These are phyloP conservation scores for Chrysolina americana DNA, from an alignment of 2,888 invertebrate species.

Conservation along the genomic window DNA sequence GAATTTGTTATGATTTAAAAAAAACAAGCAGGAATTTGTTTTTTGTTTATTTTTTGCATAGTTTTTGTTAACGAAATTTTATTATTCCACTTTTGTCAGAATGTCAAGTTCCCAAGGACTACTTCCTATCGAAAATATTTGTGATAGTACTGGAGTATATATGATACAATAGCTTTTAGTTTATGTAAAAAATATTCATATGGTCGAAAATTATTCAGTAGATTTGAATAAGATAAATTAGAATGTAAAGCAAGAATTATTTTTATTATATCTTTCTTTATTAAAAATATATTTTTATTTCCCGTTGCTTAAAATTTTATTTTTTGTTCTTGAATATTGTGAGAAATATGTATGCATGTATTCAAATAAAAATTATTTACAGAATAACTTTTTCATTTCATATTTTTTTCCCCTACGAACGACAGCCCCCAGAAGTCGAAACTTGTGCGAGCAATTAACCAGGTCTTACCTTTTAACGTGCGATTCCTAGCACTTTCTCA, in stretches of 20 bases:
- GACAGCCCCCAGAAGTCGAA: neutral
- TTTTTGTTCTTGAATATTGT: neutral
- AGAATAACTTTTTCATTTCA: neutral
- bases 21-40: no score
- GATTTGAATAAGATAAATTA: neutral
- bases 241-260: neutral
- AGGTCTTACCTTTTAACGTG: no score
- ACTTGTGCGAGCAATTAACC: no score
- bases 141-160: neutral
- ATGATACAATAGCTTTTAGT: neutral
- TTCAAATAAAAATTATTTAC: neutral
- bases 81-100: neutral
- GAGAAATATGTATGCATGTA: neutral
- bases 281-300: constrained; percentile 13
- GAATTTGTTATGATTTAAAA: neutral
- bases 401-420: constrained; percentile 6
- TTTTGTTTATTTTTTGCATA: no score
- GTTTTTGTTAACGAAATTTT: neutral
- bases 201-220: neutral
- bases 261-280: constrained; percentile 3
- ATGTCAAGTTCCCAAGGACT: neutral
- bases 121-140: neutral
- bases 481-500: no score
- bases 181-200: neutral
- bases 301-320: constrained; percentile 6